Conservation (phyloP, 1,140 invertebrate genomes). For the Oryzaephilus surinamensis region DNA sequence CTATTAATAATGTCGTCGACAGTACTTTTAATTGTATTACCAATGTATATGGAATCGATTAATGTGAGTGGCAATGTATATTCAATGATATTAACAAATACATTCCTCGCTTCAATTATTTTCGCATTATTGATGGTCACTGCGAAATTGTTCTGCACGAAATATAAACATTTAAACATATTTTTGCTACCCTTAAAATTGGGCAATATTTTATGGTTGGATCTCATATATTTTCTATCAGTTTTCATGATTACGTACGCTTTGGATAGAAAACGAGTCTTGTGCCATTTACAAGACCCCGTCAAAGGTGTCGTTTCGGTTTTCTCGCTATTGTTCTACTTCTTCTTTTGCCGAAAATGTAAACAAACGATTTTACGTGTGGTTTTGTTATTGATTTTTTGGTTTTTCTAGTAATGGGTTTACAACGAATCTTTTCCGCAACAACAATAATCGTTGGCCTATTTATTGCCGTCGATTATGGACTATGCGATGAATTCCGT, state of each 20-base stretch:
- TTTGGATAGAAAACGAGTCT: slow-evolving; percentile 36
- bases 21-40: slow-evolving; percentile 24
- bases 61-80: slow-evolving; percentile 26
- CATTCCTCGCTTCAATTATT: slow-evolving; percentile 13
- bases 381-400: slow-evolving; percentile 5
- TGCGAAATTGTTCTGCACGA: slow-evolving; percentile 18
- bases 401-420: slow-evolving; percentile 43
- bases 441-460: slow-evolving; percentile 47
- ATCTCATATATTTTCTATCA: slow-evolving; percentile 19
- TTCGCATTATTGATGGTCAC: slow-evolving; percentile 16
- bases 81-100: slow-evolving; percentile 23
- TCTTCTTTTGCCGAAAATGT: slow-evolving; percentile 51
- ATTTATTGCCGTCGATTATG: slow-evolving; percentile 51
- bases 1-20: slow-evolving; percentile 24
- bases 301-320: slow-evolving; percentile 46
- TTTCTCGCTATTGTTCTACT: slow-evolving; percentile 48
- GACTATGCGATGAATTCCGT: slow-evolving; percentile 49
- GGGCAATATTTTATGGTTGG: slow-evolving; percentile 17
- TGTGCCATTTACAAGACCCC: slow-evolving; percentile 50
- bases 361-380: slow-evolving; percentile 26
- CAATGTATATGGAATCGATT: slow-evolving; percentile 26
- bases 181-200: slow-evolving; percentile 18
- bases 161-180: slow-evolving; percentile 21
- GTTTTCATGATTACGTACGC: slow-evolving; percentile 28
- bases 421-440: slow-evolving; percentile 47